Evolutionary conservation across 1,140 invertebrate genomes (phyloP), one percentile per base, ranked within the genome.

Genomic region (Seison nebaliae): DNA sequence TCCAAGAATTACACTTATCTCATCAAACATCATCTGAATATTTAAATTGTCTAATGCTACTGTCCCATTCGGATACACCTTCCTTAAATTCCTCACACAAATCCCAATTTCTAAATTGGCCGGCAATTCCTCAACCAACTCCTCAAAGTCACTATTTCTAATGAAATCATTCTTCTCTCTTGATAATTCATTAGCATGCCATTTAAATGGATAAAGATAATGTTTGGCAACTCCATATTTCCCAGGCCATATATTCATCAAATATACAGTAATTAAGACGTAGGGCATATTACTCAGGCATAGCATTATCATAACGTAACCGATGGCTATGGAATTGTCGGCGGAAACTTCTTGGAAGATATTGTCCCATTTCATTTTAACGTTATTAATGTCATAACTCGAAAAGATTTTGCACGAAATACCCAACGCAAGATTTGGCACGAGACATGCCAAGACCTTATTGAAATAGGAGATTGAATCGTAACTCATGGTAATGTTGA

Each of bases 231-330:
- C 66, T 0, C 73, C 73, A 37, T 48, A 59, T 26, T 57, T 51
- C 33, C 49, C 50, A 5, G 73, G 73, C 36, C 67, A 63, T 12
- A 76, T 64, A 48, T 69, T 69, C 48, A 74, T 72, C 5, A 76
- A 60, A 35, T 63, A 64, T 43, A 73, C 58, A 1, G 72, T 68
- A 2, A 74, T 55, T 5, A 68, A 28, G 42, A 72, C 56, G 47
- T 71, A 74, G 1, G 75, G 39, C 4, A 71, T 36, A 1, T 64
- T 54, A 39, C 73, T 70, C 0, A 70, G 38, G 4, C 70, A 45
- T 43, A 77, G 50, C 63, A 75, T 70, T 0, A 36, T 24, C 48
- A 62, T 59, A 11, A 50, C 40, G 34, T 57, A 49, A 5, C 49
- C 43, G 20, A 60, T 41, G 4, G 49, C 46, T 24, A 59, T 46